Evolutionary conservation across 2,797 vertebrate genomes (phyloP).

Genomic region (Mus spretus): DNA sequence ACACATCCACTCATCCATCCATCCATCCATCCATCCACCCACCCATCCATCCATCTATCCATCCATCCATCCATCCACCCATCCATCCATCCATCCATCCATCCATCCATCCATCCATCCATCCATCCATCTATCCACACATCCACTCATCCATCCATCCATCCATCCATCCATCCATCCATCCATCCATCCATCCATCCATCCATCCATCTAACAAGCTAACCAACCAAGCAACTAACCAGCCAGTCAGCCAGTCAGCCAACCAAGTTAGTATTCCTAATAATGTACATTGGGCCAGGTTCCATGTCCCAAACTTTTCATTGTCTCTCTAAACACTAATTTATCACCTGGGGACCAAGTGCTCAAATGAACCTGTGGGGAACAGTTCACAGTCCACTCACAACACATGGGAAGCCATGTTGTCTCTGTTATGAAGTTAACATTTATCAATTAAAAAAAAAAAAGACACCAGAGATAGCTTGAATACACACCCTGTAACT

Average conservation of each 20-base stretch:
- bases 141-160: no score
- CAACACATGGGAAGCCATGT: not conserved
- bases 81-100: no score
- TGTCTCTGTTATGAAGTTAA: not conserved
- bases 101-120: not conserved
- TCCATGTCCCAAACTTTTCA: not conserved
- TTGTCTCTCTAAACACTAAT: not conserved
- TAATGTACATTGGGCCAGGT: not conserved
- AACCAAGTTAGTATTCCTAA: not conserved
- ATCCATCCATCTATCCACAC: not conserved
- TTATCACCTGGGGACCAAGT: not conserved
- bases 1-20: not conserved
- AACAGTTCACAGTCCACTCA: not conserved
- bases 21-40: no score
- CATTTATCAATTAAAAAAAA: not conserved
- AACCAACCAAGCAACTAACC: not conserved
- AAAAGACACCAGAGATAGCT: not conserved
- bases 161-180: not conserved
- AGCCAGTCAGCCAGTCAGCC: not conserved
- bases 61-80: not conserved
- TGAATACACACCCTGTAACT: not conserved
- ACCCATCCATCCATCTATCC: not conserved
- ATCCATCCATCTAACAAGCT: rapidly evolving
- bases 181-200: not conserved
- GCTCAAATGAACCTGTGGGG: not conserved